Evolutionary conservation across 2,113 vertebrate species (phyloP), one percentile per base, ranked within the genome.

Genomic region (Probosciger aterrimus): DNA sequence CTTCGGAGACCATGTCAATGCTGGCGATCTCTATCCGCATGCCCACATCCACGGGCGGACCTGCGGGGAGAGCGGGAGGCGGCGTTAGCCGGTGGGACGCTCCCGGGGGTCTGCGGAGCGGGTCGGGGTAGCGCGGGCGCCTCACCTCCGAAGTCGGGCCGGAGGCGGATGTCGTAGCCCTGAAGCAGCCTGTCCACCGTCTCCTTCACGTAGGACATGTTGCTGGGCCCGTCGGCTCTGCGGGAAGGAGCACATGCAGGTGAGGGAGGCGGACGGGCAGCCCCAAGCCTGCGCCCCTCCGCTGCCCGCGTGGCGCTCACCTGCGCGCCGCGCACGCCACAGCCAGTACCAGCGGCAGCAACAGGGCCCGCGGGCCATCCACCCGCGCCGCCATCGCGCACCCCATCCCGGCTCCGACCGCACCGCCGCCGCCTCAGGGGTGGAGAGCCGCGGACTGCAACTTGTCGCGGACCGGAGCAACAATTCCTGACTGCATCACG

Each of bases 1-100:
- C 99, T 98, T 99, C 99, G 19, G 99, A 99, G 87, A 99, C 99
- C 98, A 99, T 99, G 93, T 99, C 99, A 73, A 99, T 99, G 89
- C 99, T 99, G 96, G 99, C 98, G 82, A 99, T 98, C 90, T 99
- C 98, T 95, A 99, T 99, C 94, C 99, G 98, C 99, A 99, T 99
- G 78, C 98, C 99, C 50, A 99, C 99, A 52, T 99, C 99, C 94
- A 99, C 99, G 14, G 99, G 99, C 82, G 99, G 98, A 96, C 99
- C 99, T 99, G 97, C 68, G 63, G 63, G 55, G 74, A 78, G 82
- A 86, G 89, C 60, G 77, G 53, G 74, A 88, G 37, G 39, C 55
- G 24, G n/a, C 64, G 70, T 93, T 64, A 82, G 71, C 23, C 70
- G 59, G 10, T 25, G 27, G 11, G 28, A 60, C 24, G 59, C 11